Percentiles rank a stretch among this genome's conserved stretches.
Evolutionary conservation across 92 coral and sea anemone species (phyloP).

Genomic region (Pocillopora grandis): DNA sequence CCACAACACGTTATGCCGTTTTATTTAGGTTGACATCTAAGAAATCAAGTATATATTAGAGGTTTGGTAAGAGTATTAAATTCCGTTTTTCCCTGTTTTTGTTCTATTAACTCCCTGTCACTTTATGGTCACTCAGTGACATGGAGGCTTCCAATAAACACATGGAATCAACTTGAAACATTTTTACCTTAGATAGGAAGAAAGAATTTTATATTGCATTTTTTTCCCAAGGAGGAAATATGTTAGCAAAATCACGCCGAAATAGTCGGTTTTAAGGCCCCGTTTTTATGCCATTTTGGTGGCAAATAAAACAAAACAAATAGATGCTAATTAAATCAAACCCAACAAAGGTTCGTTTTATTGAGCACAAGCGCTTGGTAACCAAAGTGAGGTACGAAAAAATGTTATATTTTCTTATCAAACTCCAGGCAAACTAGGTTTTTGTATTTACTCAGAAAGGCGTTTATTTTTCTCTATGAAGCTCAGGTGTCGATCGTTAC

Average conservation of each 20-base stretch:
- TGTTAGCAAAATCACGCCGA: background rate
- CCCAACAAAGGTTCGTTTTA: conserved; percentile 18
- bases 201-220: no score
- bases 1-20: background rate
- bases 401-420: conserved; percentile 24
- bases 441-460: conserved; percentile 11
- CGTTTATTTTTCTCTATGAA: background rate
- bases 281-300: background rate
- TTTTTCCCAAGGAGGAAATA: background rate
- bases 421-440: conserved; percentile 2
- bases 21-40: background rate
- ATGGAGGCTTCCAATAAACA: conserved; percentile 7
- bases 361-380: conserved; percentile 16
- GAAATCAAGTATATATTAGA: background rate
- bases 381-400: conserved; percentile 30
- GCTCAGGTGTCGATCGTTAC: conserved; percentile 19
- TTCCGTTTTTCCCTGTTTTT: conserved; percentile 19
- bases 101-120: conserved; percentile 20
- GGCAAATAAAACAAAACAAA: background rate
- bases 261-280: background rate
- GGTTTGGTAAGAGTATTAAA: conserved; percentile 9
- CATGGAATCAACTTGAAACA: conserved; percentile 3
- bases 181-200: background rate
- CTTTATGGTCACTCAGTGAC: background rate
- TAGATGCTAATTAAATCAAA: conserved; percentile 33